These are phyloP conservation scores for Trachythela sp. DNA, from an alignment of 64 coral and sea anemone genomes.

Conservation along the genomic window DNA sequence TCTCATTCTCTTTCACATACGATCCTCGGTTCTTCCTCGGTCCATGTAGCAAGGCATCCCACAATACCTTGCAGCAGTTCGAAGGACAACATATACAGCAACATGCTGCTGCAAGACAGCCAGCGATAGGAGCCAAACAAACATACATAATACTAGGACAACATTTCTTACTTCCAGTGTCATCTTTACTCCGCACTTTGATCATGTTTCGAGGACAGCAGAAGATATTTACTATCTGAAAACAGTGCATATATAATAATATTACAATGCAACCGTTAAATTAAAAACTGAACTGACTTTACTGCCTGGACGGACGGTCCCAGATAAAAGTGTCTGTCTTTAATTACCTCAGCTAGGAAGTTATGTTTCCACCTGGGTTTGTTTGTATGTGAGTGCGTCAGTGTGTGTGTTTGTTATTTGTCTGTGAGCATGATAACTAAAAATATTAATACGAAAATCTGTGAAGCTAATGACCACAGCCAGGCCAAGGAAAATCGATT, in stretches of 20 bases:
- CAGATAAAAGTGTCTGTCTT: too few species aligned
- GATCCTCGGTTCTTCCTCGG: not conserved
- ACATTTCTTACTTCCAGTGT: not conserved
- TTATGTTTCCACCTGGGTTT: too few species aligned
- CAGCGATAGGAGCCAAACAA: not conserved
- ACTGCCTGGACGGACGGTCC: too few species aligned
- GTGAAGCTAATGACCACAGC: too few species aligned
- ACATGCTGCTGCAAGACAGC: not conserved
- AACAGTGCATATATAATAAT: not conserved
- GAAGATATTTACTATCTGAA: not conserved
- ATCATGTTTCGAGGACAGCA: not conserved
- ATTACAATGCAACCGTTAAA: too few species aligned
- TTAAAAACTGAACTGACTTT: too few species aligned
- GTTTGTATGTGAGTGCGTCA: too few species aligned
- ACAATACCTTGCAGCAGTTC: not conserved
- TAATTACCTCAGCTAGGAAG: too few species aligned
- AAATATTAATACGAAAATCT: too few species aligned
- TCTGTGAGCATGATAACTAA: too few species aligned
- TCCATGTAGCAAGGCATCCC: slow-evolving; percentile 6
- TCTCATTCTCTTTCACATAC: not conserved
- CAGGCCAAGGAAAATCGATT: too few species aligned
- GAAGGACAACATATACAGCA: not conserved
- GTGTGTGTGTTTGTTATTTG: too few species aligned
- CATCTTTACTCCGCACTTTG: not conserved
- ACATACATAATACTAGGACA: not conserved